Percentiles rank a stretch among this genome's conserved stretches.
phyloP scores from a whole-genome alignment of 2,113 vertebrate species.

The Gallinago paraguaiae region DNA sequence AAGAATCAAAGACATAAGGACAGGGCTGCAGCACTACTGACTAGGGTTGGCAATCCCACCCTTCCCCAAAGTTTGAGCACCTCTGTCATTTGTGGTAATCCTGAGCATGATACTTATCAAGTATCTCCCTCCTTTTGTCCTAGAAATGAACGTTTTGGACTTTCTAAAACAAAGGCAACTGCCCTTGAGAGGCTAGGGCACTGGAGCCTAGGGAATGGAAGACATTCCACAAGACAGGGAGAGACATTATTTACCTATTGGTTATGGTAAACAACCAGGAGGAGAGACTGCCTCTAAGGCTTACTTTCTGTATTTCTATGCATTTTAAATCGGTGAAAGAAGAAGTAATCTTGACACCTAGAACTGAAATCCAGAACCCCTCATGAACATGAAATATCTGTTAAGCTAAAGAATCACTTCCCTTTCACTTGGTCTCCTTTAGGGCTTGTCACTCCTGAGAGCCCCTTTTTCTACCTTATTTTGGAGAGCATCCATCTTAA shows the following conservation, averaged over 20 bases:
- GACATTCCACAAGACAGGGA: neutral
- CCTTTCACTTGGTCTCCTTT: neutral
- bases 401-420: neutral
- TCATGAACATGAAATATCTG: neutral
- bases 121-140: neutral
- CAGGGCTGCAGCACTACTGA: fast-evolving
- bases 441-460: neutral
- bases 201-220: neutral
- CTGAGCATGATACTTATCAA: neutral
- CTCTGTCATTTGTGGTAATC: neutral
- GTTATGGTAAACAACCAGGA: neutral
- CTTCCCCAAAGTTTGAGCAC: neutral
- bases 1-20: neutral
- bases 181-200: neutral
- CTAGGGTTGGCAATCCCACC: neutral
- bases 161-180: neutral
- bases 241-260: neutral
- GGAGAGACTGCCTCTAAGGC: neutral
- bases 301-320: neutral
- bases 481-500: neutral
- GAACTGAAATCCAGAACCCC: neutral
- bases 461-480: neutral
- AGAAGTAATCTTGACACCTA: neutral
- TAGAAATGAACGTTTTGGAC: neutral
- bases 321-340: neutral